These are phyloP conservation scores for Plestiodon gilberti DNA, from an alignment of 2,113 vertebrate genomes.

Conservation along the genomic window DNA sequence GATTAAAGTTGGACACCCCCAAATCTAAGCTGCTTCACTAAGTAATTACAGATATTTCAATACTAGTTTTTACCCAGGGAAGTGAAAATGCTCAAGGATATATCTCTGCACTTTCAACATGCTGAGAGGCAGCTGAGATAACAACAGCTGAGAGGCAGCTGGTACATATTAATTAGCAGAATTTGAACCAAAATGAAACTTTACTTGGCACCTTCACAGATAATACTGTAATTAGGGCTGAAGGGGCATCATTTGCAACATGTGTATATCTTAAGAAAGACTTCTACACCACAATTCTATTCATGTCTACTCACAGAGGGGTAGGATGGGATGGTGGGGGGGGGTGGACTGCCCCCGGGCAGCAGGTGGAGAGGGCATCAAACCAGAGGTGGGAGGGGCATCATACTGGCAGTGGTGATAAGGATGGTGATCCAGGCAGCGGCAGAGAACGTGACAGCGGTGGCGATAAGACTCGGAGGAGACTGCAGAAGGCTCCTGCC, in stretches of 20 bases:
- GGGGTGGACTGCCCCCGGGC: too few relatives aligned
- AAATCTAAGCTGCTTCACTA: not conserved
- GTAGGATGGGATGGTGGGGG: too few relatives aligned
- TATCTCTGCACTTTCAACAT: not conserved
- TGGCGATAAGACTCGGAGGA: too few relatives aligned
- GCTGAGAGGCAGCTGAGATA: not conserved
- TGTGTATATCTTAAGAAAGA: not conserved
- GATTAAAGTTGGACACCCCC: not conserved
- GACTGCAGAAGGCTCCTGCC: too few relatives aligned
- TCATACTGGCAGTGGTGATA: too few relatives aligned
- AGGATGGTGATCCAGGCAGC: too few relatives aligned
- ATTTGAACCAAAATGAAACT: not conserved
- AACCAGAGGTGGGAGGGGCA: too few relatives aligned
- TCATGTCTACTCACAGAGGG: too few relatives aligned
- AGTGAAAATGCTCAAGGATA: not conserved
- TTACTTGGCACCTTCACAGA: not conserved
- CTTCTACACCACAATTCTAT: too few relatives aligned
- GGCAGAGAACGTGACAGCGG: too few relatives aligned
- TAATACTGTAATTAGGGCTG: constrained; percentile 7
- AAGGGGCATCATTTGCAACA: not conserved
- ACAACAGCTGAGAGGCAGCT: not conserved
- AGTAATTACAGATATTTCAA: not conserved
- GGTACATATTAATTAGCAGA: not conserved
- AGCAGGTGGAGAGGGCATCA: too few relatives aligned
- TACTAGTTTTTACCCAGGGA: not conserved